Conservation (phyloP, 2,113 vertebrate species). For the Seriola dumerili region DNA sequence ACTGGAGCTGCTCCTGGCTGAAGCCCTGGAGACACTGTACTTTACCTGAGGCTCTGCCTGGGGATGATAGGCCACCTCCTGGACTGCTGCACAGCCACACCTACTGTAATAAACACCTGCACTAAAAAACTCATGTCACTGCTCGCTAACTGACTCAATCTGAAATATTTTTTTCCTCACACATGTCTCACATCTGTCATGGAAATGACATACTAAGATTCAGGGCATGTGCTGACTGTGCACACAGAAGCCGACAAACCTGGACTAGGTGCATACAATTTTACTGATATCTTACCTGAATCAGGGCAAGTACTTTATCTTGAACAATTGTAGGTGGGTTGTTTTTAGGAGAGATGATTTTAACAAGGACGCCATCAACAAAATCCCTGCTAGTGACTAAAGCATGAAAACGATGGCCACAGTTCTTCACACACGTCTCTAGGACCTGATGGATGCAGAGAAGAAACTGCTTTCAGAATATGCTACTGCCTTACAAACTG, state of each 20-base stretch:
- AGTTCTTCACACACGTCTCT: constrained; percentile 99
- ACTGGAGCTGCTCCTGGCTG: constrained; percentile 70
- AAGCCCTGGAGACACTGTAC: constrained; percentile 41
- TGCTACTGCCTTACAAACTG: not conserved
- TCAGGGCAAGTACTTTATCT: constrained; percentile 97
- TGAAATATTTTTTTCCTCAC: constrained; percentile 13
- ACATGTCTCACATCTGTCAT: not conserved
- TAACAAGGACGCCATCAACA: constrained; percentile 96
- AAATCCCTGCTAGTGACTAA: constrained; percentile 96
- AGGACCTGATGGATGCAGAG: constrained; percentile 86
- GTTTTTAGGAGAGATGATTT: constrained; percentile 97
- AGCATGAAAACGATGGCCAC: constrained; percentile 97
- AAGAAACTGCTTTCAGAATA: not conserved
- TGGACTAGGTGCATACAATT: not conserved
- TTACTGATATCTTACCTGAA: constrained; percentile 88
- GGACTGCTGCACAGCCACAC: constrained; percentile 31
- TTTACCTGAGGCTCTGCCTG: constrained; percentile 53
- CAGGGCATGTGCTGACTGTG: not conserved
- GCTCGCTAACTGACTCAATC: constrained; percentile 1
- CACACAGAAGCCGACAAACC: not conserved
- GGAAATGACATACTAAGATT: not conserved
- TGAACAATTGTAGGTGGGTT: constrained; percentile 97
- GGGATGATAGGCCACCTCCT: constrained; percentile 50
- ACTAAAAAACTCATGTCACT: not conserved
- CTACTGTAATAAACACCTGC: constrained; percentile 36